Base-by-base conservation (phyloP, 1,140 invertebrate species). In the Drosophila novamexicana region DNA sequence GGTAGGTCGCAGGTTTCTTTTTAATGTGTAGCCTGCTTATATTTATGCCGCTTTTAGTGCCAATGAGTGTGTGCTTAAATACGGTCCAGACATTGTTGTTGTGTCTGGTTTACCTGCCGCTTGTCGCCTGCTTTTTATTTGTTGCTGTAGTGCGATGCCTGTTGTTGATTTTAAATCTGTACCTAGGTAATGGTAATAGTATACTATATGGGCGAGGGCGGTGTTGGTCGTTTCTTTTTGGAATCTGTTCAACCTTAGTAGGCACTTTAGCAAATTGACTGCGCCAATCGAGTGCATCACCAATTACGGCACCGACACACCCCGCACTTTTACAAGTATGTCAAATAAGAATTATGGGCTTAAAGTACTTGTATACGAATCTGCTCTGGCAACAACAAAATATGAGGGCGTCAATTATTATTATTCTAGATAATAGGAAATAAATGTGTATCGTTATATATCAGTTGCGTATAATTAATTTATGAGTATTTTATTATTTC, bases 231-330 rank as follows among this genome's bases (percentile, higher is more conserved):
- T 39, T 67, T 14, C 0, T 67, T 29, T 59, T 58, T 67, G 44
- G 39, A 39, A 8, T 79, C 72, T 71, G 63, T 79, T 64, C 36
- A 69, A 75, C 62, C 62, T 61, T 69, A 44, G 67, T 57, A 72
- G 81, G 77, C 81, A 85, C 81, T 85, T 85, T 84, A 84, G 77
- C 69, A 85, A 84, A 84, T 84, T 84, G 81, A 75, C 77, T 85
- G 39, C 61, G 75, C 69, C 74, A 85, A 85, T 85, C 75, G 69
- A 84, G 73, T 84, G 81, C 81, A 77, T 84, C 84, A 84, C 84
- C 81, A 84, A 84, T 83, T 83, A 84, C 77, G 64, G 69, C 64
- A 66, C 71, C 70, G 76, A 70, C 63, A 37, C 32, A 59, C 29
- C n/a, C 29, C 12, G 34, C 42, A 45, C 22, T 44, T 58, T 32